Evolutionary conservation across 2,113 vertebrate genomes (phyloP), one percentile per base, ranked within the genome.

Genomic region (Larimichthys crocea): DNA sequence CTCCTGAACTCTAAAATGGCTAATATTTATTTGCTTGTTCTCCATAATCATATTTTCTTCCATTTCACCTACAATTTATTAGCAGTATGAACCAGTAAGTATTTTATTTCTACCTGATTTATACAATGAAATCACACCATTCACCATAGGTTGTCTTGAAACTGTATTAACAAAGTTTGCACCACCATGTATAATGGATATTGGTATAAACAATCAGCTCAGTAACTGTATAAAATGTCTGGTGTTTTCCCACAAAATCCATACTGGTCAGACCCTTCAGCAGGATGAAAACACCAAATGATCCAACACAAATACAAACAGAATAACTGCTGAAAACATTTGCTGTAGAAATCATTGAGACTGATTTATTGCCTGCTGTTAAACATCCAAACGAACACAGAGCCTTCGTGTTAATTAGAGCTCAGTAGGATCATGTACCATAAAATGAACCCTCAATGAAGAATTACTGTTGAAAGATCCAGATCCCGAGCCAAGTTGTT

Each of bases 391-490:
- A 31, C 59, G 49, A 56, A 76, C 64, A 26, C 2, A 44, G 66
- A 70, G 59, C 35, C 31, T 11, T 46, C 22, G 50, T 10, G 64
- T 70, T 82, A 61, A 82, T 65, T 68, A 20, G 31, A 66, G 42
- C 80, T 73, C 61, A 16, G 56, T 19, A 20, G 0, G 65, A 69
- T 79, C 61, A 63, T 73, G 65, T 42, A 59, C n/a, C 79, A 65
- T 55, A 17, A 22, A 79, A 81, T 50, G 65, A 81, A 63, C 74
- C 35, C 70, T 52, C 46, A 79, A 35, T 49, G n/a, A 78, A 48
- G 20, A 67, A 65, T 66, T 19, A 48, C 52, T 55, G 22, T 1
- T 46, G 62, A 81, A 73, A 53, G 50, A 68, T 82, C 46, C 10
- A 20, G 12, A 84, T 44, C 31, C 24, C 0, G 2, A 74, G 63